A percentile compares a stretch with the other conserved stretches of the same genome.
phyloP scores from a whole-genome alignment of 2,797 vertebrate genomes.

The Meda fulgida region DNA sequence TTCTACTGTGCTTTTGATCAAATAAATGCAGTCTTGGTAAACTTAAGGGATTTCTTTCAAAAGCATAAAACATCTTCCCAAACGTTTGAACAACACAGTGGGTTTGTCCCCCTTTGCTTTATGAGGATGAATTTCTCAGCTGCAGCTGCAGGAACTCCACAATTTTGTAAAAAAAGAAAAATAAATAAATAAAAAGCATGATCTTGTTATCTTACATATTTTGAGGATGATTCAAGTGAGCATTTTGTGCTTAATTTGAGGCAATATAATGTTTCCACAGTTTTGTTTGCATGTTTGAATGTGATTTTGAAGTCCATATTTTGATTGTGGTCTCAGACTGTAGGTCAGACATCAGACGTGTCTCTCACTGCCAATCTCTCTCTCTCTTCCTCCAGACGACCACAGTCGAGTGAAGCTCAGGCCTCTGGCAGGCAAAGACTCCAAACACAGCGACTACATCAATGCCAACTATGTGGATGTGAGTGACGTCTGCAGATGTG shows the following conservation, averaged over 20 bases:
- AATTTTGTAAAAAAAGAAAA: neutral
- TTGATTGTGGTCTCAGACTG: neutral
- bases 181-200: too few species aligned
- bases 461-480: conserved; percentile 96
- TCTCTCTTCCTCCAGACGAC: conserved; percentile 82
- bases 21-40: too few species aligned
- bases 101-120: neutral
- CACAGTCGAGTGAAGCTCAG: conserved; percentile 95
- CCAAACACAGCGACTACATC: conserved; percentile 96
- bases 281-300: neutral
- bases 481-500: conserved; percentile 70
- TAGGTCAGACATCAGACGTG: neutral
- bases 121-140: too few species aligned
- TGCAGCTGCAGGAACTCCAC: neutral
- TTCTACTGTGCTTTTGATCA: neutral
- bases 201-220: neutral
- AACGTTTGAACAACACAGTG: neutral
- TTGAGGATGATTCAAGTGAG: neutral
- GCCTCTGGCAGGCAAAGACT: conserved; percentile 90
- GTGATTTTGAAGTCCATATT: neutral
- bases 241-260: neutral
- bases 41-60: neutral
- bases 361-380: conserved; percentile 24
- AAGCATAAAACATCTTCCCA: too few species aligned
- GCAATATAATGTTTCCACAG: neutral